Base-by-base conservation (phyloP, 2,888 invertebrate genomes). In the Dryobotodes eremita region DNA sequence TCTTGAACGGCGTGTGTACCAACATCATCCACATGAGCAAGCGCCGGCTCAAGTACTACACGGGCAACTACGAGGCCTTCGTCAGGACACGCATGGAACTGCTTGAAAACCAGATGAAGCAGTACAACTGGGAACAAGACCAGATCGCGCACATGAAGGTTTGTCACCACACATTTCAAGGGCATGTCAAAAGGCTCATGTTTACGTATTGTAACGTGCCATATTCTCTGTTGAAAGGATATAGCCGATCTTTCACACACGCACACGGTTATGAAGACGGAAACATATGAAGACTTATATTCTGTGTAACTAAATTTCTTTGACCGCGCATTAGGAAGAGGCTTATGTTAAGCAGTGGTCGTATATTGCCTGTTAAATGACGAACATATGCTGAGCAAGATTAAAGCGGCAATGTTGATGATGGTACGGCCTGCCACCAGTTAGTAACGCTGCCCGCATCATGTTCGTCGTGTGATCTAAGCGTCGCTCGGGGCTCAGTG, bases 101-200 rank as follows among this genome's bases (percentile, higher is more conserved):
- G 90, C 97, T 99, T 84, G 99, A 99, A 95, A 99, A 99, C 95
- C 99, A 99, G 96, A 98, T 98, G 98, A 99, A 99, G 94, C 99
- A 99, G 92, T 99, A 99, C 96, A 99, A 99, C 92, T 99, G 99
- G 99, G 99, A 99, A 95, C 99, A 99, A 94, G 99, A 99, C 95
- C 99, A 99, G 96, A 99, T 99, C 85, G 97, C 99, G 82, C 99
- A 99, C 92, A 99, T 99, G 99, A 99, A 99, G 98, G 98, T 98
- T 93, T 3, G 82, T 79, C 10, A 57, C 10, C 23, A 26, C 26
- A 6, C 20, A 20, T 26, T 23, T 48, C 13, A 23, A 65, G 50
- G 5, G 23, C 26, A 5, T 50, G 10, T 17, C n/a, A 31, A 23
- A 75, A n/a, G 23, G 42, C 26, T 57, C 50, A 31, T 64, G 36